Conservation (phyloP, 2,888 invertebrate species). For the Hedya salicella region DNA sequence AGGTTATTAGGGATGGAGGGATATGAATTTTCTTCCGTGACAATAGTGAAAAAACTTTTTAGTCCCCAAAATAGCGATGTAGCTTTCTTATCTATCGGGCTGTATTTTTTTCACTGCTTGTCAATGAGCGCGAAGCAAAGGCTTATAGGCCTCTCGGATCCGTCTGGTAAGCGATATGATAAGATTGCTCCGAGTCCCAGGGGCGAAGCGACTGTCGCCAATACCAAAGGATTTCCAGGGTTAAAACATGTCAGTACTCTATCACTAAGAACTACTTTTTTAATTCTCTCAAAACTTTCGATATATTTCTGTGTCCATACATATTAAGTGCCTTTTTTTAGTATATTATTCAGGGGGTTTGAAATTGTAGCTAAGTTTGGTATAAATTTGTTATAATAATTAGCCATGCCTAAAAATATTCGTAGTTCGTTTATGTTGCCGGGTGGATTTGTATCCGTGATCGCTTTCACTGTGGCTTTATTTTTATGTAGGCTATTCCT, state of each 20-base stretch:
- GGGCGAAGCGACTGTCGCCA: slow-evolving; percentile 60
- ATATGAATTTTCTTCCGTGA: no score
- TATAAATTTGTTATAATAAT: slow-evolving; percentile 54
- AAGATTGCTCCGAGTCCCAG: no score
- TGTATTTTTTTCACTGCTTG: slow-evolving; percentile 56
- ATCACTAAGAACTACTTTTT: slow-evolving; percentile 49
- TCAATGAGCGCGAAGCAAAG: slow-evolving; percentile 58
- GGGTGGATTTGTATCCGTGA: slow-evolving; percentile 39
- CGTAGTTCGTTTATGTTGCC: no score
- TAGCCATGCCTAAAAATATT: slow-evolving; percentile 47
- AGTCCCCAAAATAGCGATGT: slow-evolving; percentile 55
- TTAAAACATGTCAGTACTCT: slow-evolving; percentile 50
- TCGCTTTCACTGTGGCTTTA: not conserved
- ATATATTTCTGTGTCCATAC: slow-evolving; percentile 44
- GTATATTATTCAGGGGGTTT: slow-evolving; percentile 47
- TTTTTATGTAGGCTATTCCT: slow-evolving; percentile 41
- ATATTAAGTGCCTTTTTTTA: slow-evolving; percentile 42
- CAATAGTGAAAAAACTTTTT: no score
- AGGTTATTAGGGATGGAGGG: no score
- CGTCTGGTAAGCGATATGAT: slow-evolving; percentile 49
- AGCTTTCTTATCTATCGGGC: slow-evolving; percentile 63
- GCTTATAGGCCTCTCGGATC: slow-evolving; percentile 60
- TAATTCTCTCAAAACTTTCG: slow-evolving; percentile 33
- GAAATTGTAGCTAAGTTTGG: no score
- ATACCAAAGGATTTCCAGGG: slow-evolving; percentile 46